Percentiles rank a stretch among this genome's conserved stretches.
phyloP scores from a whole-genome alignment of 2,797 vertebrate species.

The Anisognathus igniventris region DNA sequence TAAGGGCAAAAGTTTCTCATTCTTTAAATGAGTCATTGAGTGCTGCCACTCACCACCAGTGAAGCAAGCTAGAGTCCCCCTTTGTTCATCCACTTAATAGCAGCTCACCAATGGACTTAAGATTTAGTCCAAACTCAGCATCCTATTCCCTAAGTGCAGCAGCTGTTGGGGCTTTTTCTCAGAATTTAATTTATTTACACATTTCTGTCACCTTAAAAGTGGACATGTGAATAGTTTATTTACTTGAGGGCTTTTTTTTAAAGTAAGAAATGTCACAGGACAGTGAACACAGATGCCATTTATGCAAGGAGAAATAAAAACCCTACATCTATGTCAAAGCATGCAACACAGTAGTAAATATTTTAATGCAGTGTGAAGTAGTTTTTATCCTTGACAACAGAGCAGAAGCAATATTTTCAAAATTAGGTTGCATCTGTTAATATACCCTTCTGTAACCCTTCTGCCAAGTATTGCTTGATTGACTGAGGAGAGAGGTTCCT shows the following conservation, averaged over 20 bases:
- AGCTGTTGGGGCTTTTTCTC: neutral
- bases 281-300: neutral
- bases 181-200: neutral
- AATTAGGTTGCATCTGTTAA: conserved; percentile 11
- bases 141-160: neutral
- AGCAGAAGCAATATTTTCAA: neutral
- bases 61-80: neutral
- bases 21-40: neutral
- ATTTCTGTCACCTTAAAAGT: neutral
- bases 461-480: neutral
- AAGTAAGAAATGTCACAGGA: neutral
- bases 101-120: neutral
- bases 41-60: neutral
- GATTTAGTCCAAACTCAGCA: neutral
- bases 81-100: neutral
- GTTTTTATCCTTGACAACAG: neutral
- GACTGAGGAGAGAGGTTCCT: neutral
- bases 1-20: neutral
- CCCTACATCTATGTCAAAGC: neutral
- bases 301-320: neutral
- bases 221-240: neutral
- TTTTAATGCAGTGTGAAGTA: neutral
- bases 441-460: neutral
- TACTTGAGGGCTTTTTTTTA: neutral
- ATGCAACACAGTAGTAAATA: neutral